Conservation (phyloP, 2,888 invertebrate genomes). For the Drosophila vallismaia region DNA sequence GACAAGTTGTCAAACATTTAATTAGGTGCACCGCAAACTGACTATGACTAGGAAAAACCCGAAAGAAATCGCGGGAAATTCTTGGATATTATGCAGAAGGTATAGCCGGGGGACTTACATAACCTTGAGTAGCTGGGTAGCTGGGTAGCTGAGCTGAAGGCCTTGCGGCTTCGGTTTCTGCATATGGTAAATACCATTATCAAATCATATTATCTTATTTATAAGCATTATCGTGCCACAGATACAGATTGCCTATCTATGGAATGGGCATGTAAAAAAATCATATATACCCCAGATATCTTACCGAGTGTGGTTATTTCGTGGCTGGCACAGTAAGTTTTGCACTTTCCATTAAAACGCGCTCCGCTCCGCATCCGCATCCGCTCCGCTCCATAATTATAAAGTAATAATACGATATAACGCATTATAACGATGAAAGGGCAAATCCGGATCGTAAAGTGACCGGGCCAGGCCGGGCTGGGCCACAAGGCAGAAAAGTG, state of each 20-base stretch:
- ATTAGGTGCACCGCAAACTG: slow-evolving; percentile 37
- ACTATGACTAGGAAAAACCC: neutral
- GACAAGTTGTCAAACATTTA: slow-evolving; percentile 44
- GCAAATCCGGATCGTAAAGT: slow-evolving; percentile 40
- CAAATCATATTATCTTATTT: slow-evolving; percentile 83
- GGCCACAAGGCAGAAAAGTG: slow-evolving; percentile 24
- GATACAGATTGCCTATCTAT: slow-evolving; percentile 82
- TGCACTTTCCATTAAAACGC: slow-evolving; percentile 79
- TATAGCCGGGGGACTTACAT: slow-evolving; percentile 13
- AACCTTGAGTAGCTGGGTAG: slow-evolving; percentile 1
- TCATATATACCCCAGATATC: slow-evolving; percentile 66
- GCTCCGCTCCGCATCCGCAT: slow-evolving; percentile 30
- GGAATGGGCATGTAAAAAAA: slow-evolving; percentile 76
- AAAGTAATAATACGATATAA: slow-evolving; percentile 25
- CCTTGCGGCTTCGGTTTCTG: slow-evolving; percentile 67
- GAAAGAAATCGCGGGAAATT: neutral
- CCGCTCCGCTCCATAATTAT: slow-evolving; percentile 33
- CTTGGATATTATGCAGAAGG: neutral
- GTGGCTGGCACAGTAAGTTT: slow-evolving; percentile 77
- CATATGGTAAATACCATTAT: slow-evolving; percentile 84
- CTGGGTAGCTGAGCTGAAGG: neutral
- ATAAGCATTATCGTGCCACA: slow-evolving; percentile 82
- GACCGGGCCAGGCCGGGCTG: neutral
- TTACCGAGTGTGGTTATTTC: slow-evolving; percentile 74
- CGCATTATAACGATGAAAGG: slow-evolving; percentile 33